phyloP scores from a whole-genome alignment of 2,113 vertebrate species.

The Neodontobutis hainanensis region DNA sequence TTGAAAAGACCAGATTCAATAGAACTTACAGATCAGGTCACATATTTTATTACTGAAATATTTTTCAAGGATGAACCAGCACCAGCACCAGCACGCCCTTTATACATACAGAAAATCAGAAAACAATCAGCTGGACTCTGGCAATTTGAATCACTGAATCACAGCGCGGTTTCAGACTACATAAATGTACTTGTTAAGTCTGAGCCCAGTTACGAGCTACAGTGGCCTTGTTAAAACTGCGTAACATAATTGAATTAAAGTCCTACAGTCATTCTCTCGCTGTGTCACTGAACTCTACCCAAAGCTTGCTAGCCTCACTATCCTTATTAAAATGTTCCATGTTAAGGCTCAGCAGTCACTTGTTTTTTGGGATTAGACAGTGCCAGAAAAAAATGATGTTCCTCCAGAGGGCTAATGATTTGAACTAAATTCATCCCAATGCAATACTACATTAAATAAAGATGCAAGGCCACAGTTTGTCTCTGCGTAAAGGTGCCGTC shows the following conservation, averaged over 20 bases:
- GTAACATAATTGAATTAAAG: conserved; percentile 38
- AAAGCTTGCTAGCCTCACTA: background rate
- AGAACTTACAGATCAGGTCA: no score
- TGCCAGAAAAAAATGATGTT: background rate
- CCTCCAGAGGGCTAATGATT: background rate
- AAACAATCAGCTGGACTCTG: no score
- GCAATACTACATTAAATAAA: conserved; percentile 2
- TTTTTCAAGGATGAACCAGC: no score
- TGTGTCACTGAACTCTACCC: conserved; percentile 10
- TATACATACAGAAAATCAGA: no score
- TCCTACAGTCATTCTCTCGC: conserved; percentile 19
- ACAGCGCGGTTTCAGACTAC: no score
- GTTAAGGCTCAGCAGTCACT: background rate
- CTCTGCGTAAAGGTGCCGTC: no score
- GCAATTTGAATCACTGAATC: no score
- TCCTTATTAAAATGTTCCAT: conserved; percentile 42
- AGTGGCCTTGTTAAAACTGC: conserved; percentile 12
- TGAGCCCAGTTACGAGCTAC: background rate
- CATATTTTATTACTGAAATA: no score
- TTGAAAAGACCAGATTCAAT: no score
- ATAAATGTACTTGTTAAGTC: background rate
- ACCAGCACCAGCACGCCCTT: no score
- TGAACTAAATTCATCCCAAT: background rate
- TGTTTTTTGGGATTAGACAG: background rate
- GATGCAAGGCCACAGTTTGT: background rate